Percentiles rank a stretch among this genome's conserved stretches.
phyloP scores from a whole-genome alignment of 2,797 vertebrate genomes.

The Buphagus erythrorhynchus region DNA sequence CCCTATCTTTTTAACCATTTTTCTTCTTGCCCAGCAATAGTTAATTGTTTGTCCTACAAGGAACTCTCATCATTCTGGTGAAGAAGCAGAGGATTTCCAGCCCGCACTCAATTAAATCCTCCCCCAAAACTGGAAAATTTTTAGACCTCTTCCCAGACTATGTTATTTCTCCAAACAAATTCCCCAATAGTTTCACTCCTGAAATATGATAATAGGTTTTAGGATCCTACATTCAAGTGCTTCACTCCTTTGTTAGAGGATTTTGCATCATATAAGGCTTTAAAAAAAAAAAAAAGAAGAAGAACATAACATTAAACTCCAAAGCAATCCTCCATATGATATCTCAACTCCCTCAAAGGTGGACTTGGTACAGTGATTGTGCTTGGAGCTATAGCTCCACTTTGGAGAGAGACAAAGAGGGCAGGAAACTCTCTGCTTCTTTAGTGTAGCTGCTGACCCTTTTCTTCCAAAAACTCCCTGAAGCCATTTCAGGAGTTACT shows the following conservation, averaged over 20 bases:
- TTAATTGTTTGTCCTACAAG: neutral
- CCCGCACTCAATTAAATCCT: neutral
- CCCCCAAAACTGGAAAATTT: neutral
- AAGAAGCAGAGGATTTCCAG: neutral
- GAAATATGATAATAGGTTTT: neutral
- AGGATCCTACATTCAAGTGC: neutral
- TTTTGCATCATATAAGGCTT: neutral
- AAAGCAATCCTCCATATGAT: neutral
- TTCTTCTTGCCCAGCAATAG: neutral
- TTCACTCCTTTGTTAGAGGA: neutral
- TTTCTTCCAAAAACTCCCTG: neutral
- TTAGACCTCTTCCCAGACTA: neutral
- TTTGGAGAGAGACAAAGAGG: neutral
- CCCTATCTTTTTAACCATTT: neutral
- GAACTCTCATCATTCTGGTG: neutral
- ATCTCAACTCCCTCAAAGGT: neutral
- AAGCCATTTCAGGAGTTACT: neutral
- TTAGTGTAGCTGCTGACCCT: neutral
- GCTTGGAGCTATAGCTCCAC: neutral
- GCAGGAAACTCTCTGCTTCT: neutral
- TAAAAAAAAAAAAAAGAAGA: neutral
- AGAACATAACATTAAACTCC: neutral
- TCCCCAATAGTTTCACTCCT: neutral
- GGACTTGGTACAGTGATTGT: fast-evolving
- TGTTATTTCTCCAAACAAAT: neutral